These are phyloP conservation scores for Hetaerina titia DNA, from an alignment of 2,888 invertebrate species.

Conservation along the genomic window DNA sequence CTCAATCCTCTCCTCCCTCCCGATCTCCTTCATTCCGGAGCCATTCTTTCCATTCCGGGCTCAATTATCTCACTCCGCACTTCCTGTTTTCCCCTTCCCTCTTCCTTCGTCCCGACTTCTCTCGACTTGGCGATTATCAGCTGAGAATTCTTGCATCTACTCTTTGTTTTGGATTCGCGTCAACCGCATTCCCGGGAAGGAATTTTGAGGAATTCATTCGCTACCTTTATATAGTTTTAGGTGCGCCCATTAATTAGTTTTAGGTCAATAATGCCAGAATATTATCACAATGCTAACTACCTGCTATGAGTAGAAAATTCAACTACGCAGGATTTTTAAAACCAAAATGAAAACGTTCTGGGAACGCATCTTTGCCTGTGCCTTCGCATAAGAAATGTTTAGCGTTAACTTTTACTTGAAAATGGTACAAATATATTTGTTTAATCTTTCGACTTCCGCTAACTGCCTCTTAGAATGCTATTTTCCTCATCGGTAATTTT, in stretches of 20 bases:
- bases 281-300: too few species aligned
- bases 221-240: background rate
- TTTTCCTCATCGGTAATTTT: too few species aligned
- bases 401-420: too few species aligned
- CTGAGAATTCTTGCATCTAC: background rate
- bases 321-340: too few species aligned
- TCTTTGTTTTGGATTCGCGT: background rate
- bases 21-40: background rate
- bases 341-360: too few species aligned
- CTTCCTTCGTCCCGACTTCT: background rate
- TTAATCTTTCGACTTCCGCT: too few species aligned
- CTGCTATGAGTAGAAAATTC: too few species aligned
- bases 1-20: background rate
- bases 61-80: background rate
- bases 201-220: background rate
- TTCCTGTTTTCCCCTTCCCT: background rate
- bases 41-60: background rate
- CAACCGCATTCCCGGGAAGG: background rate
- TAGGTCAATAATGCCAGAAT: too few species aligned
- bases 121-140: background rate
- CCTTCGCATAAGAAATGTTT: too few species aligned
- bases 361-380: too few species aligned
- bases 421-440: too few species aligned
- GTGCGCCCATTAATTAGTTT: background rate
- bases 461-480: too few species aligned